A percentile compares a stretch with the other conserved stretches of the same genome.
phyloP scores from a whole-genome alignment of 53 echinoderm and acorn worm species.

The Henricia sp. region DNA sequence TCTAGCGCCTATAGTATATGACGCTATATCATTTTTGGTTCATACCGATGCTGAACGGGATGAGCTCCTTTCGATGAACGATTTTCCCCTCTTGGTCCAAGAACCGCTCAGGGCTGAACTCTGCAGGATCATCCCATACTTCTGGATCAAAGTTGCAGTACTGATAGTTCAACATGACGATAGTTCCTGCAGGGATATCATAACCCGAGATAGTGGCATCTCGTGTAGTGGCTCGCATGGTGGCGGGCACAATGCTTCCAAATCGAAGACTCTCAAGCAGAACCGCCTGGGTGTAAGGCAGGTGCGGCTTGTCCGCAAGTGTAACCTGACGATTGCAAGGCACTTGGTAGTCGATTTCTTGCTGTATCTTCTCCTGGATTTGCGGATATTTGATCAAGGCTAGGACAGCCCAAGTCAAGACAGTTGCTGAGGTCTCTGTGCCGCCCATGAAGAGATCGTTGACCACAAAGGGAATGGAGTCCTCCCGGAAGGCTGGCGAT shows the following conservation, averaged over 20 bases:
- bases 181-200: slow-evolving; percentile 56
- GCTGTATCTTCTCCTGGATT: slow-evolving; percentile 53
- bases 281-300: slow-evolving; percentile 70
- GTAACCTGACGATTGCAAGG: neutral
- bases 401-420: slow-evolving; percentile 60
- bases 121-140: slow-evolving; percentile 60
- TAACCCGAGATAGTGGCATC: slow-evolving; percentile 51
- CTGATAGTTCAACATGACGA: slow-evolving; percentile 76
- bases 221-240: slow-evolving; percentile 60
- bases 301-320: slow-evolving; percentile 31
- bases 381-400: slow-evolving; percentile 35
- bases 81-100: slow-evolving; percentile 57
- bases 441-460: slow-evolving; percentile 75
- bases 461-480: slow-evolving; percentile 56
- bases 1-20: too few relatives aligned
- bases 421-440: slow-evolving; percentile 56
- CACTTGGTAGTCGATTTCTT: slow-evolving; percentile 55
- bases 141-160: slow-evolving; percentile 52
- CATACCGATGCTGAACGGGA: slow-evolving; percentile 61
- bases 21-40: too few relatives aligned
- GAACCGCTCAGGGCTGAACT: slow-evolving; percentile 77
- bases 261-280: slow-evolving; percentile 57
- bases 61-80: slow-evolving; percentile 35
- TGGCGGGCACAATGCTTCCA: slow-evolving; percentile 55
- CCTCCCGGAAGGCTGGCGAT: slow-evolving; percentile 38